A percentile compares a stretch with the other conserved stretches of the same genome.
These are phyloP conservation scores for Amia ocellicauda DNA, from an alignment of 2,113 vertebrate species.

Conservation along the genomic window DNA sequence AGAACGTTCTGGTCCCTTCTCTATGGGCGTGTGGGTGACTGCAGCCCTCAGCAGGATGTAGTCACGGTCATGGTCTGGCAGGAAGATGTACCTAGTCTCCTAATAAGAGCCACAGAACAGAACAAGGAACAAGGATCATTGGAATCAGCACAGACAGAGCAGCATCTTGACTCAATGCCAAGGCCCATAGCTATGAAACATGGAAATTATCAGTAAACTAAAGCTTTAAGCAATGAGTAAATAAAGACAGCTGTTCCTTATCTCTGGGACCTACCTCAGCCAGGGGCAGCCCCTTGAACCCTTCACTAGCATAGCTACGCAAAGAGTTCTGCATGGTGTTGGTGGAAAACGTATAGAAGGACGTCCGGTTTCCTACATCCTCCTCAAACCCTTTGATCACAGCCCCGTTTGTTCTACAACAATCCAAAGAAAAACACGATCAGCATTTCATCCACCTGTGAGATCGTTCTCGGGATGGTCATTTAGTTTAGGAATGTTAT, in stretches of 20 bases:
- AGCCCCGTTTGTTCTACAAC: slow-evolving; percentile 67
- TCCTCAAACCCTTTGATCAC: slow-evolving; percentile 61
- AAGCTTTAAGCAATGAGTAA: no score
- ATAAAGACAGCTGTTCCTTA: no score
- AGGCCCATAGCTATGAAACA: not conserved
- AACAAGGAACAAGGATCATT: not conserved
- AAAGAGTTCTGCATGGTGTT: slow-evolving; percentile 74
- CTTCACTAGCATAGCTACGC: slow-evolving; percentile 36
- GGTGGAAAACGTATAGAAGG: slow-evolving; percentile 75
- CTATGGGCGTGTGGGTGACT: slow-evolving; percentile 40
- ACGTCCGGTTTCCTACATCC: slow-evolving; percentile 70
- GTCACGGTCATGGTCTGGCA: slow-evolving; percentile 71
- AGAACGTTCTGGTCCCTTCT: slow-evolving; percentile 45
- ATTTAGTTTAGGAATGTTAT: no score
- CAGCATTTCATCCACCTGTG: no score
- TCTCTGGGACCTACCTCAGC: no score
- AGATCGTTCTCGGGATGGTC: no score
- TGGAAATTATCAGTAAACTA: no score
- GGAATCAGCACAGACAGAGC: not conserved
- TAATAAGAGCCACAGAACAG: slow-evolving; percentile 24
- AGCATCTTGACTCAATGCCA: not conserved
- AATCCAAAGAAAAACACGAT: not conserved
- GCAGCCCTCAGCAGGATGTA: slow-evolving; percentile 68
- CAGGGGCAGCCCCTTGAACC: slow-evolving; percentile 51
- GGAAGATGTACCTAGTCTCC: slow-evolving; percentile 70